Evolutionary conservation across 1,140 invertebrate species (phyloP).

Genomic region (Zaprionus camerounensis): DNA sequence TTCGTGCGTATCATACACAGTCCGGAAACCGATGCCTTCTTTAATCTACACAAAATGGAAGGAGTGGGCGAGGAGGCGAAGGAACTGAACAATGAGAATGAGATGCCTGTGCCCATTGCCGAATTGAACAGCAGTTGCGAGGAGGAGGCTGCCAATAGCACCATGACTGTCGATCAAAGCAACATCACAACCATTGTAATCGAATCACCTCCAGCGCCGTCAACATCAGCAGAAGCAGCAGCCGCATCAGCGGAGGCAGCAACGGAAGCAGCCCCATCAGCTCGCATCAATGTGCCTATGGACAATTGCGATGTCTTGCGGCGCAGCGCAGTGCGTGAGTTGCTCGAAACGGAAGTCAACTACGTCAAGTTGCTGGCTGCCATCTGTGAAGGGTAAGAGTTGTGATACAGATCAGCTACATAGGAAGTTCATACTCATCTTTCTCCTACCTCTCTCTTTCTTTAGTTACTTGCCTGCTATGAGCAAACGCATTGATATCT

Average conservation of each 20-base stretch:
- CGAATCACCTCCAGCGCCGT: constrained; percentile 57
- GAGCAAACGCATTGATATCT: constrained; percentile 83
- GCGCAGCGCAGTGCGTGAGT: constrained; percentile 73
- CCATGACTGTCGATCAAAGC: constrained; percentile 68
- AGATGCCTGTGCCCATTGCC: constrained; percentile 44
- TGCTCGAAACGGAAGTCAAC: constrained; percentile 82
- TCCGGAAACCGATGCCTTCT: constrained; percentile 70
- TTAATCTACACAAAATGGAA: constrained; percentile 44
- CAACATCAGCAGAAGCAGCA: neutral
- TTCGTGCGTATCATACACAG: constrained; percentile 78
- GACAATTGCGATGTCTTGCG: constrained; percentile 60
- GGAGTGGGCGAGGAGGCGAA: constrained; percentile 4
- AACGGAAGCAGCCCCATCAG: neutral
- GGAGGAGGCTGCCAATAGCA: constrained; percentile 41
- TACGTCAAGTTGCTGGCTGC: constrained; percentile 81
- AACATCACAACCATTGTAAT: constrained; percentile 81
- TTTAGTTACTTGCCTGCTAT: constrained; percentile 79
- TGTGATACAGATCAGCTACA: neutral
- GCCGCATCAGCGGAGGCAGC: neutral
- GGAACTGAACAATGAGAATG: neutral
- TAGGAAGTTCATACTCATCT: neutral
- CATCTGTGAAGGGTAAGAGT: constrained; percentile 81
- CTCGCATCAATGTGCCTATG: constrained; percentile 47
- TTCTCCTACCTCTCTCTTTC: neutral
- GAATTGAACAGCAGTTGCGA: constrained; percentile 32